These are phyloP conservation scores for Ptilorrhoa leucosticta DNA, from an alignment of 2,113 vertebrate genomes.

Conservation along the genomic window DNA sequence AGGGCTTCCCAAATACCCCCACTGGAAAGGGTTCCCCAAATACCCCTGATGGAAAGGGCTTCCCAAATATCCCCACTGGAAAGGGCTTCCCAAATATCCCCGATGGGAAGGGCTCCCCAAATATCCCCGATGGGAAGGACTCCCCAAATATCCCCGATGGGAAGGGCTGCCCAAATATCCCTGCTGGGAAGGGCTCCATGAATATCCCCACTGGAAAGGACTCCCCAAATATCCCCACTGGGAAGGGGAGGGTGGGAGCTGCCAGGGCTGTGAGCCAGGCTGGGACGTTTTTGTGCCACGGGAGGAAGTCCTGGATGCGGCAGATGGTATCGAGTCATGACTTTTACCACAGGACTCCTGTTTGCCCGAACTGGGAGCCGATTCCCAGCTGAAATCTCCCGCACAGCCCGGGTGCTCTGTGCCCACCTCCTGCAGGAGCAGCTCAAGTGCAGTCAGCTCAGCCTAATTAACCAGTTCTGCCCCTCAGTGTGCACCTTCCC, in stretches of 20 bases:
- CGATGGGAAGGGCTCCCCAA: background rate
- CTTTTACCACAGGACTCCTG: background rate
- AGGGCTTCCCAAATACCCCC: background rate
- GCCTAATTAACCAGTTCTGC: background rate
- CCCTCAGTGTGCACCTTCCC: background rate
- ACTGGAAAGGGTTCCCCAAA: accelerated
- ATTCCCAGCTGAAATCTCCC: background rate
- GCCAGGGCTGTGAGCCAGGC: background rate
- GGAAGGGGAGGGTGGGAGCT: background rate
- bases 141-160: background rate
- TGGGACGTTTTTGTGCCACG: background rate
- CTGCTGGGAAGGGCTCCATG: background rate
- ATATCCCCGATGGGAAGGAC: background rate
- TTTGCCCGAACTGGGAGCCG: background rate
- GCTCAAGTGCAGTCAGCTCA: background rate
- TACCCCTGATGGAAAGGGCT: background rate
- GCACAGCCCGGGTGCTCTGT: background rate
- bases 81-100: background rate
- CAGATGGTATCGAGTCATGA: background rate
- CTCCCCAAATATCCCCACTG: background rate
- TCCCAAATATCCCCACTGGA: too few relatives aligned
- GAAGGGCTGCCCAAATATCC: background rate
- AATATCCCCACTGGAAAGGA: background rate
- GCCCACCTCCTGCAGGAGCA: background rate
- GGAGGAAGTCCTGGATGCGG: background rate